Conservation (phyloP, 1,140 invertebrate species). For the Lepidurus apus region DNA sequence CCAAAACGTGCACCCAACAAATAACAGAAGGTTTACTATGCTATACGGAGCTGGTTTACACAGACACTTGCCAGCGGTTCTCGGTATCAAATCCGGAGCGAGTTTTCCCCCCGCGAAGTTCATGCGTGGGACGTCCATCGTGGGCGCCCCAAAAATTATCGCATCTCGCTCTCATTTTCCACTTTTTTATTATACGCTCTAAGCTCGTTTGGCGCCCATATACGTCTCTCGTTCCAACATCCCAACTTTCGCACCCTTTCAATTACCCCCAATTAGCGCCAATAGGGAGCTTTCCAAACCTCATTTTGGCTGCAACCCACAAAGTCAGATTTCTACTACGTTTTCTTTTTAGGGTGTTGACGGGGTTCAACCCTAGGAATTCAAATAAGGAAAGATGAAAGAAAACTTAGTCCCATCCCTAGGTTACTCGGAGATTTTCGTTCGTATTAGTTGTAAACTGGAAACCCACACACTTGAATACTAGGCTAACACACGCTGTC, state of each 20-base stretch:
- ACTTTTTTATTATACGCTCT: background rate
- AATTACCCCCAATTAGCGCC: too few relatives aligned
- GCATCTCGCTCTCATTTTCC: background rate
- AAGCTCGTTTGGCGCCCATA: background rate
- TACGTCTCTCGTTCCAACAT: background rate
- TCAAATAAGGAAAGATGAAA: too few relatives aligned
- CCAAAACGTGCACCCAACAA: background rate
- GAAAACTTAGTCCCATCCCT: too few relatives aligned
- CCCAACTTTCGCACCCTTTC: background rate
- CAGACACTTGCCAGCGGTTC: background rate
- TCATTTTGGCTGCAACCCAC: too few relatives aligned
- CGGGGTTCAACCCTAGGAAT: too few relatives aligned
- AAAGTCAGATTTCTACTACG: too few relatives aligned
- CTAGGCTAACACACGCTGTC: too few relatives aligned
- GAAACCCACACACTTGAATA: too few relatives aligned
- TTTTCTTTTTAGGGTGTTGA: too few relatives aligned
- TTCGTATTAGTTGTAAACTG: too few relatives aligned
- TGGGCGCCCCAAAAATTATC: background rate
- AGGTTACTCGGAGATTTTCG: too few relatives aligned
- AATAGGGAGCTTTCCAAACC: too few relatives aligned
- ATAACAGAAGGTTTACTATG: background rate
- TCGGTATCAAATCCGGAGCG: background rate
- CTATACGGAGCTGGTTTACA: background rate
- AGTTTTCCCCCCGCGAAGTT: background rate
- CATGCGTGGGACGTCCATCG: conserved; percentile 1